Evolutionary conservation across 2,113 vertebrate genomes (phyloP), one percentile per base, ranked within the genome.

Genomic region (Genyomyrus donnyi): DNA sequence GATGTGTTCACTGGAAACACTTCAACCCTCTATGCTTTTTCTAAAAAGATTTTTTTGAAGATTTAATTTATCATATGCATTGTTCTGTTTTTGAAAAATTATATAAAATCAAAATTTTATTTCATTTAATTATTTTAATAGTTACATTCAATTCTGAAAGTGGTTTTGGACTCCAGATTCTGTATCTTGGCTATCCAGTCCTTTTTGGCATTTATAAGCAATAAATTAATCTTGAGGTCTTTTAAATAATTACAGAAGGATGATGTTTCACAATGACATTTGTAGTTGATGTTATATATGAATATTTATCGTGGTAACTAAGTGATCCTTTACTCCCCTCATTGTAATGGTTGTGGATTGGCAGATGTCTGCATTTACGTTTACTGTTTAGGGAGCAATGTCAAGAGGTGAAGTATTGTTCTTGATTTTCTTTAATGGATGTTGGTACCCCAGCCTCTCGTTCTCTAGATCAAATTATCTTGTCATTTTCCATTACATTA

Each of bases 401-500:
- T 8, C 45, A 56, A 52, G 85, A 48, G 85, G 27, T 87, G 85
- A 87, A 56, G 50, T 21, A 53, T 53, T 87, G 85, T 87, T 87
- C 85, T 87, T 74, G 88, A 77, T 77, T 77, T 66, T 15, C 62
- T 24, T 49, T 89, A 45, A 89, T 89, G 66, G 46, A 80, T 89
- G 88, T 39, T 89, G 45, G 66, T 89, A 53, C 45, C 46, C 46
- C 45, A n/a, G 77, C 80, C 50, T 58, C 21, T 45, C 21, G 8
- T 1, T 35, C 56, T 66, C 84, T 48, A 66, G 52, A 70, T 90
- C 53, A 85, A 66, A 66, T 70, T 66, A 86, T 90, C 53, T 90
- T 66, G 56, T 87, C 83, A 90, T 89, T 89, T 89, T 85, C 89
- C 89, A 89, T 56, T 86, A 85, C 89, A 89, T 89, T 86, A 66